These are phyloP conservation scores for Megaleporinus macrocephalus DNA, from an alignment of 2,113 vertebrate genomes.

Conservation along the genomic window DNA sequence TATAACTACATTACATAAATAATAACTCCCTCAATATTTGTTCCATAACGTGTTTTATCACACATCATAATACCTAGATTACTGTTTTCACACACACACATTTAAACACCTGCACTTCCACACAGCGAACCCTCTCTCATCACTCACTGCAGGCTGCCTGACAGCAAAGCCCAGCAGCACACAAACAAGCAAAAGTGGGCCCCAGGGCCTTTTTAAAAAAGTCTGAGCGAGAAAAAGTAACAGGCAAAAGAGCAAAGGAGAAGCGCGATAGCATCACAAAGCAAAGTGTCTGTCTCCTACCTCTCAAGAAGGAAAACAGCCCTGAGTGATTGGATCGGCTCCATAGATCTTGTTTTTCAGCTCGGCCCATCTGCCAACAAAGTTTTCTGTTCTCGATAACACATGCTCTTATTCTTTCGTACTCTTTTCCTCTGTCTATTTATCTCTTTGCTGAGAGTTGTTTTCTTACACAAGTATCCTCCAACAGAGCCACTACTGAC, in stretches of 20 bases:
- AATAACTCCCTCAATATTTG: too few relatives aligned
- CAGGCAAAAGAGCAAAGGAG: constrained; percentile 25
- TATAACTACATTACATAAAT: too few relatives aligned
- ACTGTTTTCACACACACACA: neutral
- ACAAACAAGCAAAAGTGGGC: constrained; percentile 45
- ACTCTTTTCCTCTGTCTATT: constrained; percentile 5
- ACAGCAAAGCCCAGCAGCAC: constrained; percentile 29
- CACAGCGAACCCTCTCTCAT: constrained; percentile 4
- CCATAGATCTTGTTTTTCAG: constrained; percentile 1
- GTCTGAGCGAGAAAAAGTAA: constrained; percentile 6
- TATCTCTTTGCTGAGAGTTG: neutral
- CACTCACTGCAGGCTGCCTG: constrained; percentile 19
- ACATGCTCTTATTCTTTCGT: neutral
- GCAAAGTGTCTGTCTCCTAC: neutral
- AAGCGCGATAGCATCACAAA: constrained; percentile 13
- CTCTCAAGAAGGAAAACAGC: constrained; percentile 28
- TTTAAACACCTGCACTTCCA: neutral
- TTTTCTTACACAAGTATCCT: constrained; percentile 30
- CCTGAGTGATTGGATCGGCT: constrained; percentile 22
- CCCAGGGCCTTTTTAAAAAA: constrained; percentile 20
- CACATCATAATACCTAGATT: too few relatives aligned
- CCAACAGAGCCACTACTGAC: constrained; percentile 45
- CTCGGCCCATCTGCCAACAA: constrained; percentile 1
- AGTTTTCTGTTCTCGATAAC: neutral
- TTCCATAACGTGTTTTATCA: too few relatives aligned